Evolutionary conservation across 2,797 vertebrate species (phyloP).

Genomic region (Anas capensis): DNA sequence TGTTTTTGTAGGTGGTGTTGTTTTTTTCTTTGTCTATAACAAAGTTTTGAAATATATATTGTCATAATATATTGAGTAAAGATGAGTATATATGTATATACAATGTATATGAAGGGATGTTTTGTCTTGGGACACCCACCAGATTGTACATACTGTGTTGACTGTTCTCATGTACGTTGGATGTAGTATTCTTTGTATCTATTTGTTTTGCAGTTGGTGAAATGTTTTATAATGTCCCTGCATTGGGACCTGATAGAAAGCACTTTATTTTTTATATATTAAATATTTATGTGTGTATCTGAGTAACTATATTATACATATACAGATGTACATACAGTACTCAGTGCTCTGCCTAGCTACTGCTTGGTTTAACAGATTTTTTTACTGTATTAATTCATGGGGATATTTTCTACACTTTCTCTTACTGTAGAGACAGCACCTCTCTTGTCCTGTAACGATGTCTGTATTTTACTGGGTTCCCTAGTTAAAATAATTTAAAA

Average conservation of each 20-base stretch:
- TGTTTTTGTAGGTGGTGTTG: constrained; percentile 76
- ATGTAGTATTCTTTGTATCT: constrained; percentile 81
- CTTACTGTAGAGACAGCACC: not conserved
- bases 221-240: constrained; percentile 87
- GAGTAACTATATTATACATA: constrained; percentile 67
- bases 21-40: constrained; percentile 64
- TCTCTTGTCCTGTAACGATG: not conserved
- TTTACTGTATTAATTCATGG: not conserved
- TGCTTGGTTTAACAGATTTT: not conserved
- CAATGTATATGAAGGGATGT: constrained; percentile 83
- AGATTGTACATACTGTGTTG: constrained; percentile 82
- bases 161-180: constrained; percentile 84
- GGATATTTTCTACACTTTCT: not conserved
- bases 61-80: constrained; percentile 87
- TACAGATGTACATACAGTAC: constrained; percentile 6
- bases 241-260: constrained; percentile 88
- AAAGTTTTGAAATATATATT: constrained; percentile 85
- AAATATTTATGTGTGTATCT: constrained; percentile 86
- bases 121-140: constrained; percentile 72
- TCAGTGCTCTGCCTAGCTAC: constrained; percentile 3
- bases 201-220: constrained; percentile 80
- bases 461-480: not conserved
- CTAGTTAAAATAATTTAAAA: not conserved
- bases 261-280: constrained; percentile 96
- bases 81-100: constrained; percentile 84